phyloP scores from a whole-genome alignment of 2,797 vertebrate species.

The Myiotriccus ornatus region DNA sequence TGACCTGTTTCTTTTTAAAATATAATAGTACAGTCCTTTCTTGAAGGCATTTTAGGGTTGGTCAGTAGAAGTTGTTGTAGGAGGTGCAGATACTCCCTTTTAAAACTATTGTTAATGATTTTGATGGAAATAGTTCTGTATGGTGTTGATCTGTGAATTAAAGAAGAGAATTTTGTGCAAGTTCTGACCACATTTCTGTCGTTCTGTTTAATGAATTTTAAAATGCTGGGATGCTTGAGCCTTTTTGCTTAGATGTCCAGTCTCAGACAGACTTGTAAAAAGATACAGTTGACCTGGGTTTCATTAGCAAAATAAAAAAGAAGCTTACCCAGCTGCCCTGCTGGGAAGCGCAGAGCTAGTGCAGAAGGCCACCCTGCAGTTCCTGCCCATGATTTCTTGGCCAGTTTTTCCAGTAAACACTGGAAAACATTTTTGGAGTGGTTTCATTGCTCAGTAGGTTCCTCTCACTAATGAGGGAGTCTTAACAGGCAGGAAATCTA shows the following conservation, averaged over 20 bases:
- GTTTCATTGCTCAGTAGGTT: constrained; percentile 50
- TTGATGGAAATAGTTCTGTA: not conserved
- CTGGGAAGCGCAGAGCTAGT: not conserved
- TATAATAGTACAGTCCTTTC: not conserved
- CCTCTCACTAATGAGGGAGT: constrained; percentile 32
- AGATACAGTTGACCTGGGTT: not conserved
- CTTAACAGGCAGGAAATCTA: constrained; percentile 14
- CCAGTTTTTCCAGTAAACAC: constrained; percentile 29
- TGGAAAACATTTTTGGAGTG: constrained; percentile 15
- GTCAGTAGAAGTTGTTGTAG: not conserved
- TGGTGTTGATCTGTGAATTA: not conserved
- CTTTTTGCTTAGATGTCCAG: not conserved
- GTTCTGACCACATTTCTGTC: not conserved
- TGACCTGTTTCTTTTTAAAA: not conserved
- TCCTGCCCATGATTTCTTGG: constrained; percentile 29
- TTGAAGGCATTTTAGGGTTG: not conserved
- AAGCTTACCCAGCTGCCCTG: not conserved
- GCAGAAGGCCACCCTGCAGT: constrained; percentile 6
- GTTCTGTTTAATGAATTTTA: not conserved
- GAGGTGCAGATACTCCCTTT: not conserved
- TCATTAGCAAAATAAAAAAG: constrained; percentile 21
- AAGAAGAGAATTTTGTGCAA: not conserved
- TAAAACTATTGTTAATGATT: not conserved
- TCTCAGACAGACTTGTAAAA: not conserved
- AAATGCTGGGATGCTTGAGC: not conserved